phyloP scores from a whole-genome alignment of 2,888 invertebrate species.

The Cordilura impudica region DNA sequence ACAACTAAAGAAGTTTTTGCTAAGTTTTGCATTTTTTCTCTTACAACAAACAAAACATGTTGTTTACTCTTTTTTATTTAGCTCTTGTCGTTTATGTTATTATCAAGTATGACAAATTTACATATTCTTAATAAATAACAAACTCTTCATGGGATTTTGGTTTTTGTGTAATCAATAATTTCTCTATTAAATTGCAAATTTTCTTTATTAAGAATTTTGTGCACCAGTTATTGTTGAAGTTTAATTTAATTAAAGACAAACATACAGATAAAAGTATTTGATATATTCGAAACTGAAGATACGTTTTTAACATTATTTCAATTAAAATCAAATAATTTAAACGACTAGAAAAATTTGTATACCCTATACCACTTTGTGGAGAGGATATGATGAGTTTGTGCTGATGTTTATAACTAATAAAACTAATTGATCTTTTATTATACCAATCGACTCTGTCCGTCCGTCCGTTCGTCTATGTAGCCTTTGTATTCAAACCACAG shows the following conservation, averaged over 20 bases:
- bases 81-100: background rate
- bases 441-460: too few species aligned
- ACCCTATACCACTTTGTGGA: too few species aligned
- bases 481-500: too few species aligned
- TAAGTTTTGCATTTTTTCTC: background rate
- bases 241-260: slow-evolving; percentile 30
- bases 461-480: too few species aligned
- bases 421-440: too few species aligned
- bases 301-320: too few species aligned
- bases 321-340: too few species aligned
- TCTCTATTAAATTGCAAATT: slow-evolving; percentile 41
- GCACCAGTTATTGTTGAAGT: background rate
- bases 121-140: slow-evolving; percentile 20
- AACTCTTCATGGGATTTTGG: background rate
- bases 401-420: too few species aligned
- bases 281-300: too few species aligned
- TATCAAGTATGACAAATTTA: slow-evolving; percentile 32
- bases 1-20: background rate
- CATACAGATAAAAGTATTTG: background rate
- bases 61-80: background rate
- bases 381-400: too few species aligned
- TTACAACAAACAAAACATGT: background rate
- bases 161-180: slow-evolving; percentile 1
- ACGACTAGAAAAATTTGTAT: too few species aligned
- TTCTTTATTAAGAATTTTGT: background rate